Percentiles rank a stretch among this genome's conserved stretches.
Conservation (phyloP, 2,113 vertebrate genomes). For the Stictonetta naevosa region DNA sequence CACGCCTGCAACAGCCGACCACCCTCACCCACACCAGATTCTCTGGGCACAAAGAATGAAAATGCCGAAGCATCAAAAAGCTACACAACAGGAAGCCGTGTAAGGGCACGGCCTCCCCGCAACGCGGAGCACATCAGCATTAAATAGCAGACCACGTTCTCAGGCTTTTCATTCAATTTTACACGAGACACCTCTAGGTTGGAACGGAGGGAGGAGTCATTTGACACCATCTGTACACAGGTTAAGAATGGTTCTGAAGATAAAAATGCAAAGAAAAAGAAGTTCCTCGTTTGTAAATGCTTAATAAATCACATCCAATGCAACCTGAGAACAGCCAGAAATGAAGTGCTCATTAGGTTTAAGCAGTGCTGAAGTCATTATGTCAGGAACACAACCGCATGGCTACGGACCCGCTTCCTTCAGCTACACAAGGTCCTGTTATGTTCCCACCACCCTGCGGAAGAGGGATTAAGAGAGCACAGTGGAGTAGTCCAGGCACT, state of each 20-base stretch:
- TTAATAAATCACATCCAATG: neutral
- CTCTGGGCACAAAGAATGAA: neutral
- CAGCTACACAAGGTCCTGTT: neutral
- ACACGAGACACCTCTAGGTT: neutral
- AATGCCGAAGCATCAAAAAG: conserved; percentile 28
- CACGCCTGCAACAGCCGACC: neutral
- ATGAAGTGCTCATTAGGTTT: neutral
- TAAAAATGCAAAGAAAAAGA: neutral
- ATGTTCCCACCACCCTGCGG: neutral
- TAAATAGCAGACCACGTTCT: neutral
- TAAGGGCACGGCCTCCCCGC: neutral
- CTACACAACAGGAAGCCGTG: neutral
- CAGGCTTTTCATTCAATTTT: neutral
- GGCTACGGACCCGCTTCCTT: neutral
- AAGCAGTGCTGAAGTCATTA: neutral
- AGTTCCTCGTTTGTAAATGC: neutral
- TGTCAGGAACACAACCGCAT: neutral
- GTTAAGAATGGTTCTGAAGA: neutral
- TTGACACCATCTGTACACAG: neutral
- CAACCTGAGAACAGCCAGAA: neutral
- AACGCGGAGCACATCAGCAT: neutral
- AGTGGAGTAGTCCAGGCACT: neutral
- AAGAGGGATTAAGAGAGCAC: neutral
- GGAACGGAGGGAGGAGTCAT: neutral
- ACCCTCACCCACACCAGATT: neutral